Base-by-base conservation (phyloP, 2,797 vertebrate species). In the Catostomus latipinnis region DNA sequence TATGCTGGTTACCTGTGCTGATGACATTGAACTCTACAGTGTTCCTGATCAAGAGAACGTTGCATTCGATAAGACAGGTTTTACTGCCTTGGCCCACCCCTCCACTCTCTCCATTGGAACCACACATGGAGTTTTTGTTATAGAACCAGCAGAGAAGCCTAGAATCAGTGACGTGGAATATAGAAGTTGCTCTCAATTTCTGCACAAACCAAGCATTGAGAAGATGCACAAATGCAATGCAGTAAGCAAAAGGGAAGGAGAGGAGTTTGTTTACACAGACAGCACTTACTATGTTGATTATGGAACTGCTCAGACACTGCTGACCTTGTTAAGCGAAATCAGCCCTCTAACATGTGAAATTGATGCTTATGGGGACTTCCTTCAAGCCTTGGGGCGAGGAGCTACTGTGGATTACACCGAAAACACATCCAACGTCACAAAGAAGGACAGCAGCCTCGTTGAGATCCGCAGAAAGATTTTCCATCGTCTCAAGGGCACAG, bases 361-460 rank as follows among this genome's bases (percentile, higher is more conserved):
- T 50, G 98, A 99, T 54, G 98, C 98, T 0, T 99, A 99, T 10
- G 97, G 97, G 14, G 98, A 99, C 88, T 99, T 99, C 56, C 94
- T 99, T 0, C 98, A 97, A 89, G 96, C 96, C 0, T 88, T 98
- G 80, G 98, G 97, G 4, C 88, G 93, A 0, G 82, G 90, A 22
- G 96, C 97, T 67, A 95, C 93, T 0, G 46, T 88, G 1, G 94
- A 95, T 1, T 96, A 97, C 84, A 96, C 92, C 43, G 87, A 43
- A 76, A 92, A 94, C 81, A 93, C 88, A 0, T 87, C 88, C 0
- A 94, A 95, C 6, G 84, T 94, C 69, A 89, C 89, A 1, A 91
- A 86, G 87, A 88, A 93, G 86, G 95, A 92, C 45, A 78, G 82
- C 0, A 87, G 77, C 18, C 82, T 96, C 69, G 88, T 94, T 12